Evolutionary conservation across 2,888 invertebrate species (phyloP), one percentile per base, ranked within the genome.

Genomic region (Magallana nippona): DNA sequence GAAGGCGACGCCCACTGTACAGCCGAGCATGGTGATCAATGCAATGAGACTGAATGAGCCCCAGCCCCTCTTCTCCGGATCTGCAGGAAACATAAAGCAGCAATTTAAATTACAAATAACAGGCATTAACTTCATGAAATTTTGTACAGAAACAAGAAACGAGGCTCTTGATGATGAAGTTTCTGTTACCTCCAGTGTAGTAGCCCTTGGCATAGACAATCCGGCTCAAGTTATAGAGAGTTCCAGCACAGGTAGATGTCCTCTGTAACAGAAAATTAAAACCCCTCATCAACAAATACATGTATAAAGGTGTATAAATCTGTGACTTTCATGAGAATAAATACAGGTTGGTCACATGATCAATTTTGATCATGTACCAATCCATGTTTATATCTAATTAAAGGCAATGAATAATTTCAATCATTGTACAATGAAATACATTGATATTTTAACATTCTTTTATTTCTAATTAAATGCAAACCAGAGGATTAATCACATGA

Each of bases 191-290:
- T 62, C n/a, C 19, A 8, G n/a, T 19, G 19, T n/a, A 10, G n/a
- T n/a, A 95, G 44, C 95, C 95, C 55, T 92, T 87, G 22, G 95
- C 94, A 89, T 94, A 95, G 22, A 92, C 93, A 27, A 95, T 91
- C 83, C 94, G 92, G 32, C 94, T 94, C 8, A 91, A 83, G 55
- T 95, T 90, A 91, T 87, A 94, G 32, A 94, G 86, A 19, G 91
- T 79, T 3, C 95, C 95, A 32, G 92, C 93, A 8, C 90, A 89
- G 11, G 90, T 90, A 44, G 87, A 83, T 13, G 84, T 87, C 89
- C 87, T 89, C 91, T 90, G 86, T 55, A 86, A 86, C 55, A 85
- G 17, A 55, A 2, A 1, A 17, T n/a, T 3, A 10, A 10, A 58
- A 11, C n/a, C 0, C 60, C 22, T 32, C 44, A 82, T n/a, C n/a